Evolutionary conservation across 2,113 vertebrate species (phyloP).

Genomic region (Engraulis encrasicolus): DNA sequence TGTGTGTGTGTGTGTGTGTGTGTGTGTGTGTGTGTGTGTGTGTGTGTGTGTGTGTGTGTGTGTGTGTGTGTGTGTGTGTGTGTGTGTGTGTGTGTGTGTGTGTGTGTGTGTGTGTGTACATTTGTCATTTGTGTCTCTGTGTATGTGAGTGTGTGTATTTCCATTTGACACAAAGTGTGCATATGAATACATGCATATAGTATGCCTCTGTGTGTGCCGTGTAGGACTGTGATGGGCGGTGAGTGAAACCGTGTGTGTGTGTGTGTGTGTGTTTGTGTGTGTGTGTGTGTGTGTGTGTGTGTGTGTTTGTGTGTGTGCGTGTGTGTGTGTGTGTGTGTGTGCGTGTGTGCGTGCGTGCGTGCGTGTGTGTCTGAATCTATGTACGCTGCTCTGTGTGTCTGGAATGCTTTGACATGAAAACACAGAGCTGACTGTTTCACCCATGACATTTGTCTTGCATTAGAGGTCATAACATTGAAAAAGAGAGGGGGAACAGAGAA

Average conservation of each 20-base stretch:
- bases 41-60: neutral
- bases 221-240: neutral
- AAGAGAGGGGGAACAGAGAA: neutral
- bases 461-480: neutral
- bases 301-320: too few species aligned
- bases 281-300: conserved; percentile 12
- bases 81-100: neutral
- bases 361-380: neutral
- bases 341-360: neutral
- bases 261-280: conserved; percentile 14
- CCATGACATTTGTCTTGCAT: too few species aligned
- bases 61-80: neutral
- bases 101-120: neutral
- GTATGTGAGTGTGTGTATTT: too few species aligned
- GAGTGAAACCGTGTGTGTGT: neutral
- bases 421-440: too few species aligned
- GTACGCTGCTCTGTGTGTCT: neutral
- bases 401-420: neutral
- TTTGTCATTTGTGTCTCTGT: too few species aligned
- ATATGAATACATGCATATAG: too few species aligned
- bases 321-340: neutral
- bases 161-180: too few species aligned
- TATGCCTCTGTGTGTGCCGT: too few species aligned
- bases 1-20: too few species aligned
- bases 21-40: neutral